Evolutionary conservation across 35 echinoderm and acorn worm genomes (phyloP), one percentile per base, ranked within the genome.

Genomic region (Ophiothrix spiculata): DNA sequence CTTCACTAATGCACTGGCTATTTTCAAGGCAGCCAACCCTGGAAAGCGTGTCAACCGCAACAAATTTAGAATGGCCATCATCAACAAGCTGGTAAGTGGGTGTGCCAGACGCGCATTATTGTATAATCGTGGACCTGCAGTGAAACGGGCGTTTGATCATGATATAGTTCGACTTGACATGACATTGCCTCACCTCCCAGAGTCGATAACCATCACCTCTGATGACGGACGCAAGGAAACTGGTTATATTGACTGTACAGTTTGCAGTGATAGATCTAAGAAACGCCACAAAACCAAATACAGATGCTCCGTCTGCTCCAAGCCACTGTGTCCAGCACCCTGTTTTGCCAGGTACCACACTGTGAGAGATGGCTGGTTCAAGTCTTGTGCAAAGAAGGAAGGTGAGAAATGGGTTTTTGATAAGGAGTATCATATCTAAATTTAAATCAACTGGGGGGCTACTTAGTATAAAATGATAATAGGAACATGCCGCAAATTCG

Each of bases 271-370:
- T 35, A 15, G 81, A 63, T 37, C 64, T 16, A 74, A 77, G 25
- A 83, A 82, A 74, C 69, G 88, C 25, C 88, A 90, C 69, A 80
- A 90, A 42, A 90, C 88, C n/a, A 41, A 90, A 38, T 78, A 35
- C 74, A 56, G 84, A 19, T 90, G 88, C 40, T 46, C 28, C 38
- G 17, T 84, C 12, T 90, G 88, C 41, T 56, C 42, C 0, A 39
- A 83, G 40, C 56, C 81, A 12, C 76, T 90, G 88, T 90, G 88
- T 77, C 80, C 81, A 23, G 81, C 82, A 33, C 88, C 81, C 17
- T 90, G 88, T 39, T 69, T 75, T n/a, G n/a, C n/a, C n/a, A n/a
- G n/a, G n/a, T n/a, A n/a, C n/a, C n/a, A n/a, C n/a, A n/a, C n/a
- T n/a, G n/a, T n/a, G n/a, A n/a, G n/a, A n/a, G n/a, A n/a, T n/a